Percentiles rank a stretch among this genome's conserved stretches.
These are phyloP conservation scores for Pachliopta kotzebuea DNA, from an alignment of 2,888 invertebrate genomes.

Conservation along the genomic window DNA sequence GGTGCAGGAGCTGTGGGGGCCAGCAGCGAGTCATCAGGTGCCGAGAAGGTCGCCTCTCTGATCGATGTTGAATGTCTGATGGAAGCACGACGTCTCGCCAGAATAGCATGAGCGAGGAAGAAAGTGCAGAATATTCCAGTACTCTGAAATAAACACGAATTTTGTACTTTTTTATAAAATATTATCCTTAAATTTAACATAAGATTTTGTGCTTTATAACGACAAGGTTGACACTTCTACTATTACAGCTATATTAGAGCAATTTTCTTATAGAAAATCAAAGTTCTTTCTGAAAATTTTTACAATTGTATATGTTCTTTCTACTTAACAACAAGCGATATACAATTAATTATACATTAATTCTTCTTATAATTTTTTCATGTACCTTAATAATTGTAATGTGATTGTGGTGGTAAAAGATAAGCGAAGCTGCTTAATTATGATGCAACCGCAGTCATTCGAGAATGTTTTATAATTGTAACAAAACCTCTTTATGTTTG, in stretches of 20 bases:
- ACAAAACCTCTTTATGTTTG: conserved; percentile 2
- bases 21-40: conserved; percentile 65
- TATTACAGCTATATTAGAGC: too few relatives aligned
- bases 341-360: neutral
- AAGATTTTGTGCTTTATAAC: too few relatives aligned
- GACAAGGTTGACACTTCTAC: too few relatives aligned
- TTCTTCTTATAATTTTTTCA: neutral
- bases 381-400: neutral
- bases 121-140: conserved; percentile 76
- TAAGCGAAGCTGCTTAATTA: conserved; percentile 1
- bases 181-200: too few relatives aligned
- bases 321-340: neutral
- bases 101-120: conserved; percentile 76
- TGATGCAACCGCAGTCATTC: neutral
- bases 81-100: conserved; percentile 67
- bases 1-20: conserved; percentile 63
- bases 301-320: too few relatives aligned
- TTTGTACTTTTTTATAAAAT: neutral
- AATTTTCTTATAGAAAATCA: too few relatives aligned
- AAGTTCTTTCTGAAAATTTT: too few relatives aligned
- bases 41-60: conserved; percentile 60
- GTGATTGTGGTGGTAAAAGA: neutral
- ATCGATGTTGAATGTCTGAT: conserved; percentile 63
- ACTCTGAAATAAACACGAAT: conserved; percentile 59
- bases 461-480: conserved; percentile 1